phyloP scores from a whole-genome alignment of 1,140 invertebrate genomes.

The Thalassaphorura encarpata region DNA sequence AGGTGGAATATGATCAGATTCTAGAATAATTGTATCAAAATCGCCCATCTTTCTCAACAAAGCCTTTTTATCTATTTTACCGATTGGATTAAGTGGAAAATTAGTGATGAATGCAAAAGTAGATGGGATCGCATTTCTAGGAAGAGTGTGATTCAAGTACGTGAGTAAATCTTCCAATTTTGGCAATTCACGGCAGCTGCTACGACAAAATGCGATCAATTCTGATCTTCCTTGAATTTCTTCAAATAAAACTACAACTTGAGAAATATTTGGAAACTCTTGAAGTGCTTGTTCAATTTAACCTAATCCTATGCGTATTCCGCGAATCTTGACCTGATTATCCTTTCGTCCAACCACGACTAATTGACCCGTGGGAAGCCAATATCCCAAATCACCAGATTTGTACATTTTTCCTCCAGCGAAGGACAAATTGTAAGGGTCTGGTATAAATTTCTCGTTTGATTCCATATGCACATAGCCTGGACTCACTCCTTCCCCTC shows the following conservation, averaged over 20 bases:
- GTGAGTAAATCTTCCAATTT: no score
- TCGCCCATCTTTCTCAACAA: no score
- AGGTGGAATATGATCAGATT: not conserved
- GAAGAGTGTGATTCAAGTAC: no score
- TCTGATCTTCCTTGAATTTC: no score
- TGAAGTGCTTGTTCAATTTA: conserved; percentile 5
- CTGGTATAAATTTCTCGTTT: not conserved
- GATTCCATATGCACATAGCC: not conserved
- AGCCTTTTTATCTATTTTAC: no score
- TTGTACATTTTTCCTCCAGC: not conserved
- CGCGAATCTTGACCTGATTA: conserved; percentile 3
- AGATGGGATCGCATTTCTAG: no score
- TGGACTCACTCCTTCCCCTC: not conserved
- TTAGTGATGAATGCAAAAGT: no score
- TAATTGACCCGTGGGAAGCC: not conserved
- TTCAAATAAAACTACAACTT: no score
- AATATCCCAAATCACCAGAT: not conserved
- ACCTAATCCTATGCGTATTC: conserved; percentile 1
- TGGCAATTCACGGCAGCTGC: no score
- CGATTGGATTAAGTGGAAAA: no score
- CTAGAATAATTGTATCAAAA: not conserved
- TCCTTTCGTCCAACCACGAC: not conserved
- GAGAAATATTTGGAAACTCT: no score
- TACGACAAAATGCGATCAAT: no score
- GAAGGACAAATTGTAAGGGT: not conserved